phyloP scores from a whole-genome alignment of 2,113 vertebrate genomes.

The Nyctereutes procyonoides region DNA sequence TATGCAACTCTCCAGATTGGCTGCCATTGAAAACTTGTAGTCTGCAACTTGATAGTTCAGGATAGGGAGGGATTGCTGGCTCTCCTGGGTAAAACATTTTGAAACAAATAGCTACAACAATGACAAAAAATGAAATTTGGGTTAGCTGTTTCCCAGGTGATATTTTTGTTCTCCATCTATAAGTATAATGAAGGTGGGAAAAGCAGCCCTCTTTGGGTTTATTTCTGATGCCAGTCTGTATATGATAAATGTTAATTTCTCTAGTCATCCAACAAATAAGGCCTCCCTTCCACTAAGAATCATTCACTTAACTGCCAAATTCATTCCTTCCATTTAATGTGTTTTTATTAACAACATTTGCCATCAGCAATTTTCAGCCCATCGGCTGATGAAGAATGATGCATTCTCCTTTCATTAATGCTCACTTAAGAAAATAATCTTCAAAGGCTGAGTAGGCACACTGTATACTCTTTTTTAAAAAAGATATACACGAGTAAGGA shows the following conservation, averaged over 20 bases:
- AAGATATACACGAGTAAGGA: background rate
- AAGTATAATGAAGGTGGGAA: accelerated
- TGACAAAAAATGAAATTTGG: constrained; percentile 55
- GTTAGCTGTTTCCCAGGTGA: constrained; percentile 43
- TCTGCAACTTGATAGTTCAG: constrained; percentile 80
- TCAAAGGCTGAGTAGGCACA: constrained; percentile 72
- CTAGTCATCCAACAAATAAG: constrained; percentile 53
- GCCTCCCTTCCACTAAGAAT: constrained; percentile 55
- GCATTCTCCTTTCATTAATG: constrained; percentile 70
- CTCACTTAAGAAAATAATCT: constrained; percentile 69
- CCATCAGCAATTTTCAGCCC: constrained; percentile 74
- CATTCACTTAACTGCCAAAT: constrained; percentile 78
- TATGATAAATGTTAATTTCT: constrained; percentile 72
- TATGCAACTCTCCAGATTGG: constrained; percentile 83
- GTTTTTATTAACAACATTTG: constrained; percentile 70
- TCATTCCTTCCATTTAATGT: constrained; percentile 71
- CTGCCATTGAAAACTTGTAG: constrained; percentile 83
- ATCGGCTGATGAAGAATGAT: constrained; percentile 72
- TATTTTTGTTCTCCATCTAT: constrained; percentile 50
- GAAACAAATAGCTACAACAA: constrained; percentile 63
- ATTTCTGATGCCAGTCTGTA: constrained; percentile 56
- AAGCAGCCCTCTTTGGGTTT: constrained; percentile 42
- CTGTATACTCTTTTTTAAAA: constrained; percentile 57
- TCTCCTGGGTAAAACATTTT: constrained; percentile 74
- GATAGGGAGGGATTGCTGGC: constrained; percentile 57